A percentile compares a stretch with the other conserved stretches of the same genome.
Evolutionary conservation across 2,888 invertebrate genomes (phyloP).

Genomic region (Eilema sororculum): DNA sequence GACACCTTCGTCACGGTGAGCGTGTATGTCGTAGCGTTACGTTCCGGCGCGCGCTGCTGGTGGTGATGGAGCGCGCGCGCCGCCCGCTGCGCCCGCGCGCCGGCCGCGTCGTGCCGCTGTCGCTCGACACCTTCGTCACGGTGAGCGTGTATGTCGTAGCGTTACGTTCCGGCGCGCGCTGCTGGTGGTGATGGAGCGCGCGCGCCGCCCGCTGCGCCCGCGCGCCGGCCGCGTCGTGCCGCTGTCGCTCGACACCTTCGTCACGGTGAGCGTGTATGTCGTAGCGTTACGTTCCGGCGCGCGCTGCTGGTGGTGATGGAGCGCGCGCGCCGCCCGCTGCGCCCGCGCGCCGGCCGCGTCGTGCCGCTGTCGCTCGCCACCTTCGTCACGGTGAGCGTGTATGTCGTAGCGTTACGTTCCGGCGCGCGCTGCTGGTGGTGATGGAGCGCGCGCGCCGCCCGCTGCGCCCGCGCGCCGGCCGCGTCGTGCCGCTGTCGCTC

Average conservation of each 20-base stretch:
- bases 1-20: too few species aligned
- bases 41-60: constrained; percentile 69
- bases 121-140: constrained; percentile 82
- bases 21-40: too few species aligned
- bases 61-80: constrained; percentile 79
- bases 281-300: constrained; percentile 55
- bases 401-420: constrained; percentile 16
- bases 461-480: too few species aligned
- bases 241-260: constrained; percentile 83
- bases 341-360: constrained; percentile 79
- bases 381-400: constrained; percentile 73
- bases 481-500: too few species aligned
- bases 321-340: constrained; percentile 79
- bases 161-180: constrained; percentile 63
- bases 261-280: constrained; percentile 64
- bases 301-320: constrained; percentile 78
- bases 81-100: constrained; percentile 81
- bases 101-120: constrained; percentile 80
- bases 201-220: constrained; percentile 79
- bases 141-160: constrained; percentile 39
- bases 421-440: too few species aligned
- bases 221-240: constrained; percentile 81
- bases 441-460: constrained; percentile 58
- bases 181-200: constrained; percentile 78
- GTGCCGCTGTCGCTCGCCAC: constrained; percentile 84